phyloP scores from a whole-genome alignment of 1,140 invertebrate species.

The Drosophila carrolli region DNA sequence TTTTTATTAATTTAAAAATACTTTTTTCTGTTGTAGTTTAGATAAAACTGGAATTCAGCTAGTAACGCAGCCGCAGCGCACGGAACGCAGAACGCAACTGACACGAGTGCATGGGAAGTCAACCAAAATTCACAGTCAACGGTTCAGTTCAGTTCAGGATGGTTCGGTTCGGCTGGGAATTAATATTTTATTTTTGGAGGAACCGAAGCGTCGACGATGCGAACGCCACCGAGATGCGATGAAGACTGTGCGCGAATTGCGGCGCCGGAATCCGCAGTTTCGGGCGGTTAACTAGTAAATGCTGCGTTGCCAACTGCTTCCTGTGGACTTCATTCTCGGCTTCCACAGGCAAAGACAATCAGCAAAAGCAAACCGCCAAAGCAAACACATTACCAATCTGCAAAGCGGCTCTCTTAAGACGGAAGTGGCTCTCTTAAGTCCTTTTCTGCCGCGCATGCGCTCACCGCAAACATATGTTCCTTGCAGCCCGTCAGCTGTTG shows the following conservation, averaged over 20 bases:
- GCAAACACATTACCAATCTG: conserved; percentile 42
- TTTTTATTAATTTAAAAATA: background rate
- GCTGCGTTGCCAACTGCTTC: conserved; percentile 39
- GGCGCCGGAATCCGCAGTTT: conserved; percentile 24
- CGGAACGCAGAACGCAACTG: conserved; percentile 68
- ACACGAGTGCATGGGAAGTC: conserved; percentile 40
- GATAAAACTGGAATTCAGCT: conserved; percentile 9
- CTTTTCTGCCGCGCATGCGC: conserved; percentile 48
- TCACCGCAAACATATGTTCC: conserved; percentile 50
- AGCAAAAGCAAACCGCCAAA: conserved; percentile 20
- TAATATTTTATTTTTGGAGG: conserved; percentile 3
- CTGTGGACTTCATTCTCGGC: conserved; percentile 16
- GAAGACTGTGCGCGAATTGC: conserved; percentile 52
- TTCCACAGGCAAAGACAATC: conserved; percentile 32
- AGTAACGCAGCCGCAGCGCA: conserved; percentile 40
- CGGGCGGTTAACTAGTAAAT: conserved; percentile 35
- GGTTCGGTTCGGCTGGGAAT: conserved; percentile 10
- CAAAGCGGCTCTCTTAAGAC: conserved; percentile 40
- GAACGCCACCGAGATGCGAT: conserved; percentile 56
- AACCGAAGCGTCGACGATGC: conserved; percentile 39
- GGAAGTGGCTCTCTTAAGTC: conserved; percentile 33
- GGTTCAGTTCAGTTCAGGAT: background rate
- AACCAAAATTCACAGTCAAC: conserved; percentile 18
- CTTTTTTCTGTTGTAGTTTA: background rate
- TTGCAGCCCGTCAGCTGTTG: conserved; percentile 47